Percentiles rank a stretch among this genome's conserved stretches.
Conservation (phyloP, 2,113 vertebrate species). For the Thalassarche chlororhynchos region DNA sequence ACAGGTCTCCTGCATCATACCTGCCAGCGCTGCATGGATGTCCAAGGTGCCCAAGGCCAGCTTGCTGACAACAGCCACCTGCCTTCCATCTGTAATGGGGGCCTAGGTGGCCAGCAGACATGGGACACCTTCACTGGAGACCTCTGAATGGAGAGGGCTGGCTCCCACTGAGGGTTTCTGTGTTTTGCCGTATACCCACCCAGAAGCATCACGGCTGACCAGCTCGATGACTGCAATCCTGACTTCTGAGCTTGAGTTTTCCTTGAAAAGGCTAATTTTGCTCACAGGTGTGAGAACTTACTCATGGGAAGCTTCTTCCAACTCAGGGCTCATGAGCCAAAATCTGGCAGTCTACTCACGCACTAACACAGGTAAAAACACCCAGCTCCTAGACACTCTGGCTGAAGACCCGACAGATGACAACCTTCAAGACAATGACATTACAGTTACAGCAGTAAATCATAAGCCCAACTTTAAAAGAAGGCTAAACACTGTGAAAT, state of each 20-base stretch:
- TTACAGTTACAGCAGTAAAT: not conserved
- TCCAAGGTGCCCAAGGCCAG: not conserved
- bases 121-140: not conserved
- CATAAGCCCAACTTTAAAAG: not conserved
- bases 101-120: not conserved
- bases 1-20: not conserved
- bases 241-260: not conserved
- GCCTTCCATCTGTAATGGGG: not conserved
- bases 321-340: not conserved
- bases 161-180: not conserved
- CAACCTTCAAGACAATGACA: not conserved
- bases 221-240: not conserved
- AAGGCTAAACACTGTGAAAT: not conserved
- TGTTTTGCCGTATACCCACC: not conserved
- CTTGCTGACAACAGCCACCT: not conserved
- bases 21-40: not conserved
- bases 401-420: not conserved
- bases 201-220: accelerated
- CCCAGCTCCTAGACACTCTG: not conserved
- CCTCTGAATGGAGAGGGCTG: not conserved
- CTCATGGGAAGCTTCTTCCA: not conserved
- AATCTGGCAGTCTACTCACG: not conserved
- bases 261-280: not conserved
- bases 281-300: not conserved
- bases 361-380: not conserved